Conservation (phyloP, 2,797 vertebrate species). For the Champsocephalus esox region DNA sequence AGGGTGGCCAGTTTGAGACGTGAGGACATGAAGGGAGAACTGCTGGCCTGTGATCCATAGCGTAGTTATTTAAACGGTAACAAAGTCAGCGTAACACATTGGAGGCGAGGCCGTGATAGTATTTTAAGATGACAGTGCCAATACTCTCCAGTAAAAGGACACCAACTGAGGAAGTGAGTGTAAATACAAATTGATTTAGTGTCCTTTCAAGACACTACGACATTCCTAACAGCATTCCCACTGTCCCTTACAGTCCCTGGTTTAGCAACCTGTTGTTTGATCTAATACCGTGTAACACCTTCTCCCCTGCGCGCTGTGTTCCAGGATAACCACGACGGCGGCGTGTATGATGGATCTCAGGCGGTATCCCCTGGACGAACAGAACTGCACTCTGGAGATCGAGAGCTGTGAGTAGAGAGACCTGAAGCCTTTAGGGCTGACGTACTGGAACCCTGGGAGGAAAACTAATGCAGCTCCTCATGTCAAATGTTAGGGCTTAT, state of each 20-base stretch:
- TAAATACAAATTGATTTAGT: slow-evolving; percentile 50
- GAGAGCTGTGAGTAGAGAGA: slow-evolving; percentile 92
- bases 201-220: slow-evolving; percentile 38
- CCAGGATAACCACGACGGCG: slow-evolving; percentile 95
- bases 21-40: neutral
- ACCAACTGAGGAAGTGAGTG: slow-evolving; percentile 27
- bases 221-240: slow-evolving; percentile 35
- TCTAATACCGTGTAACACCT: slow-evolving; percentile 19
- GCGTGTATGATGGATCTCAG: slow-evolving; percentile 98
- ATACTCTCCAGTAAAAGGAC: slow-evolving; percentile 48
- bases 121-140: slow-evolving; percentile 43
- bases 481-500: slow-evolving; percentile 28
- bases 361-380: slow-evolving; percentile 94
- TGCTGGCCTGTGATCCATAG: slow-evolving; percentile 38
- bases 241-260: neutral
- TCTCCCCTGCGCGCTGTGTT: slow-evolving; percentile 16
- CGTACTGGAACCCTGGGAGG: neutral
- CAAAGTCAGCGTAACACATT: slow-evolving; percentile 46
- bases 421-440: slow-evolving; percentile 25
- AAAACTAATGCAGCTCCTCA: slow-evolving; percentile 7
- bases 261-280: slow-evolving; percentile 28
- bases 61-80: slow-evolving; percentile 34
- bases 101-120: slow-evolving; percentile 41
- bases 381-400: slow-evolving; percentile 97
- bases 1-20: slow-evolving; percentile 16